A percentile compares a stretch with the other conserved stretches of the same genome.
These are phyloP conservation scores for Imbricaverruca yamaguchii DNA, from an alignment of 2,888 invertebrate genomes.

Conservation along the genomic window DNA sequence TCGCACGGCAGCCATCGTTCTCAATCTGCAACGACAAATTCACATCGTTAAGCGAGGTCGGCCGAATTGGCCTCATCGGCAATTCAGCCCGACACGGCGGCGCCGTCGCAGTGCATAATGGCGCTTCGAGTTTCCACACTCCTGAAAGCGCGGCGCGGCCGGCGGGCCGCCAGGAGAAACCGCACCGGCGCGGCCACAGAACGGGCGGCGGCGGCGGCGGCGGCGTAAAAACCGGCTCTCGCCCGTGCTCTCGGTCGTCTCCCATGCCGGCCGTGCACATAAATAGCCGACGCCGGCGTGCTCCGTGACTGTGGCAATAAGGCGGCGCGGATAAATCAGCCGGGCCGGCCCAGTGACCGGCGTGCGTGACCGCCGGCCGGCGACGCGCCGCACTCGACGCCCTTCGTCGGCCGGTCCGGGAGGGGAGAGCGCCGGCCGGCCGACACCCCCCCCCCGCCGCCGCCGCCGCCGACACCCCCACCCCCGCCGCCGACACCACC, in stretches of 20 bases:
- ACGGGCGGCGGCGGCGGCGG: too few relatives aligned
- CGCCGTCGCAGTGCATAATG: neutral
- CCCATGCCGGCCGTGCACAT: neutral
- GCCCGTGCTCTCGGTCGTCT: neutral
- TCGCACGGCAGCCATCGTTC: neutral
- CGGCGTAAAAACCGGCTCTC: too few relatives aligned
- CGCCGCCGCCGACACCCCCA: neutral
- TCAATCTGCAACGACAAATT: neutral
- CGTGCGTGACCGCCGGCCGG: neutral
- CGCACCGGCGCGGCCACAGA: too few relatives aligned
- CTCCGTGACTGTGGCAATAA: constrained; percentile 6
- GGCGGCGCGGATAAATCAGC: neutral
- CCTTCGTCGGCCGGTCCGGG: neutral
- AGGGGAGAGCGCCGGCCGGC: neutral
- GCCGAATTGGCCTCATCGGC: neutral
- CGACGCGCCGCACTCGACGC: neutral
- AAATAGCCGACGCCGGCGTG: neutral
- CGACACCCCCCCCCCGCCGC: neutral
- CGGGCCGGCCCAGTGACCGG: neutral
- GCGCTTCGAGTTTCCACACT: neutral
- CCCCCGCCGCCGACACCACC: neutral
- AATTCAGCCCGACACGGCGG: neutral
- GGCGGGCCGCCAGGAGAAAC: neutral
- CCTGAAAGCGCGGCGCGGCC: neutral
- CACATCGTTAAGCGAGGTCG: neutral